Base-by-base conservation (phyloP, 2,888 invertebrate species). In the Eustalomyia histrio region DNA sequence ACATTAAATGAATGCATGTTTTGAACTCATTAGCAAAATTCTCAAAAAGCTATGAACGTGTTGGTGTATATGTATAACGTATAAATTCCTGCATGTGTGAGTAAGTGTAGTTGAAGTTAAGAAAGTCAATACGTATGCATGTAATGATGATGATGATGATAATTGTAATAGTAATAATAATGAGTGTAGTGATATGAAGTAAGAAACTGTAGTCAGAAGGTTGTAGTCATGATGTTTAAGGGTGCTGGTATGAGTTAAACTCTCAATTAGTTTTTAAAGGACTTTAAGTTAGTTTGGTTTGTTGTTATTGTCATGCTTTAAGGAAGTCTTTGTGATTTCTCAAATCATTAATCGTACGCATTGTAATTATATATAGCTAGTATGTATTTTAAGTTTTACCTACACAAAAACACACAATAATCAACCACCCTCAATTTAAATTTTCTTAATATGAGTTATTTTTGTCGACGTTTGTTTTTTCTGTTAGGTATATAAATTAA, bases 21-120 rank as follows among this genome's bases (percentile, higher is more conserved):
- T 71, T 74, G 55, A 78, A 71, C 81, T 81, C 81, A 81, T 81
- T 81, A 78, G 74, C 74, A 74, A 78, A 78, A 72, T 68, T 65
- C 60, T 73, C 73, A 57, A 29, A 71, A 73, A 76, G 67, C 74
- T 55, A 35, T 14, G 74, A 55, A 81, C 78, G 74, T 81, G 81
- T 58, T 8, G 17, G 71, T 39, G 4, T n/a, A 4, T 1, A 29
- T 55, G 29, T 14, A n/a, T 63, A 55, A 81, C 78, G 74, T 81
- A 78, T 33, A n/a, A 14, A 33, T 58, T 29, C n/a, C 16, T 71
- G 14, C 65, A 52, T 67, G 17, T 47, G 24, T 50, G 64, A n/a
- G 60, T 58, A 16, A 35, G n/a, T 55, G 24, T 50, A 76, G 10
- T 72, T 58, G 17, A 35, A 60, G 60, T 60, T 65, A 21, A 47